Evolutionary conservation across 2,888 invertebrate genomes (phyloP).

Genomic region (Yponomeuta sedellus): DNA sequence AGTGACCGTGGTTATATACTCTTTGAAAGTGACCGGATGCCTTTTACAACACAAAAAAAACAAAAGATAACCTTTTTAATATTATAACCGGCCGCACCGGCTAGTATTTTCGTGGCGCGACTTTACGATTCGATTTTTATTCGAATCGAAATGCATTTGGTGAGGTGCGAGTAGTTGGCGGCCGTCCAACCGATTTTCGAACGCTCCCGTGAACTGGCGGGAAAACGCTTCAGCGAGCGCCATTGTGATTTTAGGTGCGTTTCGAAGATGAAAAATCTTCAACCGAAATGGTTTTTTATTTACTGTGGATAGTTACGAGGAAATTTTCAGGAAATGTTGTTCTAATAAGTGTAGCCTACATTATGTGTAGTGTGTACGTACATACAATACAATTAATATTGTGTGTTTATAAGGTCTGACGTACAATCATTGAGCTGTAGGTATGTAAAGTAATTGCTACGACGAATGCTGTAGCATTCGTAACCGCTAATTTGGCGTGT

Average conservation of each 20-base stretch:
- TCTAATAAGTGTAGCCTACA: not conserved
- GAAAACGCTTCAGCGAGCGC: not conserved
- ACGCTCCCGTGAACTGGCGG: not conserved
- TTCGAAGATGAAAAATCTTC: slow-evolving; percentile 1
- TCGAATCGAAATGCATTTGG: not conserved
- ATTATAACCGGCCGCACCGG: not conserved
- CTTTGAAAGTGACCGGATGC: not conserved
- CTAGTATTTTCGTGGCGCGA: not conserved
- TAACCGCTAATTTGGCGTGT: slow-evolving; percentile 36
- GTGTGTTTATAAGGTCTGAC: too few relatives aligned
- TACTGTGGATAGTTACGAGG: not conserved
- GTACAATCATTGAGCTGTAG: too few relatives aligned
- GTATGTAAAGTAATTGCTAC: not conserved
- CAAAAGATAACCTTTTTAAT: not conserved
- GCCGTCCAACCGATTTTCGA: not conserved
- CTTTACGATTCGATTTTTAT: not conserved
- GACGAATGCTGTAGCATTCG: slow-evolving; percentile 19
- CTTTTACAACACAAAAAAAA: not conserved
- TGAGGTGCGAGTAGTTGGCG: not conserved
- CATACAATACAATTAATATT: too few relatives aligned
- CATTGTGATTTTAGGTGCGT: slow-evolving; percentile 3
- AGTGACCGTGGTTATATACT: not conserved
- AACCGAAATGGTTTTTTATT: not conserved
- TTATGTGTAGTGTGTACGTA: too few relatives aligned
- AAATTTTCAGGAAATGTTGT: not conserved